Evolutionary conservation across 1,140 invertebrate species (phyloP), one percentile per base, ranked within the genome.

Genomic region (Cepaea nemoralis): DNA sequence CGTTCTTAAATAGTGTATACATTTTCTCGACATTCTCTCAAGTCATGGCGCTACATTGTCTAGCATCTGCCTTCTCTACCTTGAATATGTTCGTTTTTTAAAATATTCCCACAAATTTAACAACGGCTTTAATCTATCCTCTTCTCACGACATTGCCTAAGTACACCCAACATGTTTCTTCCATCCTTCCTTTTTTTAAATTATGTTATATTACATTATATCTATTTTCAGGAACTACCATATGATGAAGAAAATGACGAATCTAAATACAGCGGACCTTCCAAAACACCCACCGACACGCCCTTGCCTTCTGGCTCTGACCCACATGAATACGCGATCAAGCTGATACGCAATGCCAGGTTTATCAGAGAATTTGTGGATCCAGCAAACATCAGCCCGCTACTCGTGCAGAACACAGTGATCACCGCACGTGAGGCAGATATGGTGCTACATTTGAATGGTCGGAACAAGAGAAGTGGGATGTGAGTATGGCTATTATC

Each of bases 291-390:
- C 6, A n/a, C 77, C 22, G 77, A 73, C 35, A 76, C 78, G 31
- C 45, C 79, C 39, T 0, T 59, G 45, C 50, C 78, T 19, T 6
- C 24, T 24, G 66, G 77, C 5, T 27, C 66, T 35, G 79, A 83
- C 35, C 83, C 79, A 22, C 50, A 81, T 63, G 83, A 83, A 40
- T 81, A 81, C 55, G 83, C 76, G 35, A 48, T 70, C 22, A 63
- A 63, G 37, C 79, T 83, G 35, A 40, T 40, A 24, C 31, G 74
- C n/a, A 83, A 83, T 63, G 35, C 22, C 14, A 70, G 55, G 39
- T 73, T 73, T 8, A 83, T 83, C 42, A 31, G 75, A 19, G 1
- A 81, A 40, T 69, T 76, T 45, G 83, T 81, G 5, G 45, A 81
- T 37, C 79, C 83, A 12, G 31, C 70, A 22, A 0, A 55, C 16